Base-by-base conservation (phyloP, 2,113 vertebrate species). In the Bostrychus sinensis region DNA sequence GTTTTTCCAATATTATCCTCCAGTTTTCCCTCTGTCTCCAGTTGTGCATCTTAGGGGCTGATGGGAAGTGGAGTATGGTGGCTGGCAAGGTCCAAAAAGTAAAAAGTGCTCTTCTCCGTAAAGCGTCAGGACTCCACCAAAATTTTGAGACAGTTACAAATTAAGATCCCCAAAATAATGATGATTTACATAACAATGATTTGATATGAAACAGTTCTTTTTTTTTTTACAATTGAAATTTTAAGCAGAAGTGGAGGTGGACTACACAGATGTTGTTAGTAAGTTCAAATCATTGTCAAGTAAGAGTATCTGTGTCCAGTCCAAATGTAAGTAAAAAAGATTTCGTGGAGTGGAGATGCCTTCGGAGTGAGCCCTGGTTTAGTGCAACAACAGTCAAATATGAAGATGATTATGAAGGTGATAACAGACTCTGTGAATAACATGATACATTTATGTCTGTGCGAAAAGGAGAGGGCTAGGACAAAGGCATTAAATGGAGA, bases 331-430 rank as follows among this genome's bases (percentile, higher is more conserved):
- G 7, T n/a, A n/a, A 46, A 4, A 8, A 10, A 25, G 11, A 25
- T 25, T 25, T 12, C 5, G 20, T 46, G 72, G 34, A 36, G 42
- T 36, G 5, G 64, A 80, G 80, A 79, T 80, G 83, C 85, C 69
- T 87, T 81, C 69, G 72, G 81, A 85, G 79, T 58, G 72, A 83
- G 77, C 83, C 79, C 75, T 76, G 68, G 26, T 76, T 26, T 77
- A 75, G 86, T 80, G 82, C 81, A 88, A 76, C 74, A 63, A 61
- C 56, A 66, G 62, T 55, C 46, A 61, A 53, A 75, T 56, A 70
- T 25, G 72, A 22, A 70, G 76, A 66, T 80, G 73, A 86, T 80
- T 66, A 81, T 76, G 75, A 81, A 66, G 1, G 19, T 55, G 56
- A 79, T 72, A 73, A 70, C 71, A 55, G 30, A 48, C 61, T 37